A percentile compares a stretch with the other conserved stretches of the same genome.
phyloP scores from a whole-genome alignment of 2,113 vertebrate genomes.

The Petroica traversi region DNA sequence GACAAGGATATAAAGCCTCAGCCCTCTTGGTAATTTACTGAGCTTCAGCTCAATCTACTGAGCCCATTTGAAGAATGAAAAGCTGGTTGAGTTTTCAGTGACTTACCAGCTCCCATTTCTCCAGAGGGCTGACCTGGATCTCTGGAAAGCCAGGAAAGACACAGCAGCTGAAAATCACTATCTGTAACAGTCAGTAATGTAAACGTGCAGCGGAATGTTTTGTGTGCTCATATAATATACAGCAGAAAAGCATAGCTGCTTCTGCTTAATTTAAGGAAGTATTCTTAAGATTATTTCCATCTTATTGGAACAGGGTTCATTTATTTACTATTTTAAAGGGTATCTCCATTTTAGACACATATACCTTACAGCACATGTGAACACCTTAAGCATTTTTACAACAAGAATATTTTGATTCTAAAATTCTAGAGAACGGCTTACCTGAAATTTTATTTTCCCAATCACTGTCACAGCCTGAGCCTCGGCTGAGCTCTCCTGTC shows the following conservation, averaged over 20 bases:
- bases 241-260: background rate
- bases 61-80: background rate
- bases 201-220: background rate
- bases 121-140: background rate
- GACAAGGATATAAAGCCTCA: background rate
- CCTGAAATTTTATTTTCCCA: background rate
- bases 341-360: background rate
- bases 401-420: background rate
- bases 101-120: background rate
- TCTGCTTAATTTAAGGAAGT: background rate
- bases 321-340: background rate
- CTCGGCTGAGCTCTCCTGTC: background rate
- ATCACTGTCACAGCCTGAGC: background rate
- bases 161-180: fast-evolving
- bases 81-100: background rate
- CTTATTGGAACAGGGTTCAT: background rate
- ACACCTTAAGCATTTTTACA: background rate
- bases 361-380: background rate
- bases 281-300: background rate
- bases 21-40: background rate
- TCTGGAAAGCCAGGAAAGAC: background rate
- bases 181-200: background rate
- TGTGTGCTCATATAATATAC: background rate
- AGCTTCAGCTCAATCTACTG: background rate
- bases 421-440: background rate